Evolutionary conservation across 92 coral and sea anemone species (phyloP).

Genomic region (Phenganax marumi): DNA sequence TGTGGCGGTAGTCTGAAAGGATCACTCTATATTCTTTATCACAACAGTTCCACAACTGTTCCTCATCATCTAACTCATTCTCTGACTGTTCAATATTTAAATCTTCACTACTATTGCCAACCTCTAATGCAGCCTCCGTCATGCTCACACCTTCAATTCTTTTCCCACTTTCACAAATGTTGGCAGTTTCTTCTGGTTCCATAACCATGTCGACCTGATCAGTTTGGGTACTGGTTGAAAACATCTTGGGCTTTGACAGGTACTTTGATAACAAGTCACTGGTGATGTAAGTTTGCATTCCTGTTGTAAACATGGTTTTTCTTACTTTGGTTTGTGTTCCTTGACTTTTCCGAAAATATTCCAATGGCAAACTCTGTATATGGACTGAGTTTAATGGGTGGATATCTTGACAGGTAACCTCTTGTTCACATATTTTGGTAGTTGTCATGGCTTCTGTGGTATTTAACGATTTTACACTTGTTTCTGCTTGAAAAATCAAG

Average conservation of each 20-base stretch:
- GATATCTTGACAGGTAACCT: too few relatives aligned
- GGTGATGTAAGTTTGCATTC: constrained; percentile 2
- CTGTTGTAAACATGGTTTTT: background rate
- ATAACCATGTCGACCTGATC: too few relatives aligned
- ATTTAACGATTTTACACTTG: background rate
- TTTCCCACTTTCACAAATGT: background rate
- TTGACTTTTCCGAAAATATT: background rate
- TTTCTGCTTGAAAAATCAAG: too few relatives aligned
- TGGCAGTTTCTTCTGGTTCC: background rate
- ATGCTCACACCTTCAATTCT: background rate
- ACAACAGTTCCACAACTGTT: too few relatives aligned
- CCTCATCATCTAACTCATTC: too few relatives aligned
- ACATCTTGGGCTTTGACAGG: background rate
- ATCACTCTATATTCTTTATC: background rate
- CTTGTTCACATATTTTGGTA: background rate
- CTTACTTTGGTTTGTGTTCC: background rate
- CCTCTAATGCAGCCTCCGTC: background rate
- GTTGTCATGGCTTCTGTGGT: background rate
- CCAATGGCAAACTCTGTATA: background rate
- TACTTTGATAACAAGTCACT: background rate
- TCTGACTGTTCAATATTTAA: too few relatives aligned
- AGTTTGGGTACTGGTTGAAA: background rate
- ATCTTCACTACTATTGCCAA: background rate
- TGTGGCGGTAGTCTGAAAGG: background rate
- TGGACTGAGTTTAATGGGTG: background rate